Conservation (phyloP, 1,140 invertebrate species). For the Thrips palmi region DNA sequence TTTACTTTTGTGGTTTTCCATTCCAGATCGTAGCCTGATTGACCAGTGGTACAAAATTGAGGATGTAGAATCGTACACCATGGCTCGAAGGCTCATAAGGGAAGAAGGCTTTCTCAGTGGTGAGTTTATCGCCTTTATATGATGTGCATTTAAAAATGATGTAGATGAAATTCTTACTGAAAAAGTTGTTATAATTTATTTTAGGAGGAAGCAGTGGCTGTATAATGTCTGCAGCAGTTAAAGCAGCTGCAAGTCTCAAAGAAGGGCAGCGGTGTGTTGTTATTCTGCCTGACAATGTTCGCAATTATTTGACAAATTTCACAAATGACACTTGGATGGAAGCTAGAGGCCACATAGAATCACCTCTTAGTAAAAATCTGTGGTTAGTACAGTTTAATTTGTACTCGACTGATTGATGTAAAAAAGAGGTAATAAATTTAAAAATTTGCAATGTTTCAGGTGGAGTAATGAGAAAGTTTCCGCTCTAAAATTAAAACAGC, state of each 20-base stretch:
- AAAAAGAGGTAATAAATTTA: too few relatives aligned
- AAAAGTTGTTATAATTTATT: conserved; percentile 11
- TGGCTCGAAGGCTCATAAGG: conserved; percentile 65
- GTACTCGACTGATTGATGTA: too few relatives aligned
- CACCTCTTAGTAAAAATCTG: too few relatives aligned
- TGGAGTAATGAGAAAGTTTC: too few relatives aligned
- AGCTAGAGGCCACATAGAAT: too few relatives aligned
- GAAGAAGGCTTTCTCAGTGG: conserved; percentile 87
- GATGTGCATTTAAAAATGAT: neutral
- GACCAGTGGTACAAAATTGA: conserved; percentile 73
- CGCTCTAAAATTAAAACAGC: too few relatives aligned
- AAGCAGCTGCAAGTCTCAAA: conserved; percentile 57
- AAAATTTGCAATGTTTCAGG: too few relatives aligned
- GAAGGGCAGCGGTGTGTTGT: conserved; percentile 74
- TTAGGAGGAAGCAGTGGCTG: conserved; percentile 78
- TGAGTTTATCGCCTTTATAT: conserved; percentile 20
- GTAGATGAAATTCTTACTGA: neutral
- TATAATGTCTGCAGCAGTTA: conserved; percentile 56
- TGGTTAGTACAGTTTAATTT: too few relatives aligned
- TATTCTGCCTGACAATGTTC: conserved; percentile 77
- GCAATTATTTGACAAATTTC: conserved; percentile 97
- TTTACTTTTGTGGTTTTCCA: conserved; percentile 22
- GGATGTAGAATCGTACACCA: conserved; percentile 61
- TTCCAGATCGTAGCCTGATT: conserved; percentile 47
- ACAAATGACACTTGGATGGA: conserved; percentile 91